Evolutionary conservation across 1,140 invertebrate species (phyloP).

Genomic region (Leptonema lineaticorne): DNA sequence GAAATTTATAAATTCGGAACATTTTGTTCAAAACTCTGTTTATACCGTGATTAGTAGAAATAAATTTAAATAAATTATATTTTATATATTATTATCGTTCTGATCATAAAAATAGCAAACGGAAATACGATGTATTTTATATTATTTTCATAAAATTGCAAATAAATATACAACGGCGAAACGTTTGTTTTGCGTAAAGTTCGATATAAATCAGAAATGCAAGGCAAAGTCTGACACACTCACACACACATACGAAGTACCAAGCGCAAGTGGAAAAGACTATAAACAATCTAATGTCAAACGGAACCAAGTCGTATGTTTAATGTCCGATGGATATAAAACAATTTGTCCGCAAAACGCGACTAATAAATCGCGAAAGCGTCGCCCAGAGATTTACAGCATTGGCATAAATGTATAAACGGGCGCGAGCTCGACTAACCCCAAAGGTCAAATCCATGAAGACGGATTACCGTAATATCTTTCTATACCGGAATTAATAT

Average conservation of each 20-base stretch:
- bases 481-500: no score
- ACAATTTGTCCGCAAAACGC: conserved; percentile 22
- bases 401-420: neutral
- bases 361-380: conserved; percentile 11
- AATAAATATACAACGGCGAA: neutral
- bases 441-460: no score
- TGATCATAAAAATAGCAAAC: no score
- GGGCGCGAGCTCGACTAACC: neutral
- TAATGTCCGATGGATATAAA: conserved; percentile 12
- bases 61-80: no score
- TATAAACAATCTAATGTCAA: conserved; percentile 28
- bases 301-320: conserved; percentile 10
- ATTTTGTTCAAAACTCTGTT: no score
- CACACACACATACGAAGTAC: conserved; percentile 2
- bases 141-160: neutral
- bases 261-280: conserved; percentile 23
- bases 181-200: neutral
- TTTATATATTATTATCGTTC: no score
- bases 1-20: no score
- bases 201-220: conserved; percentile 20
- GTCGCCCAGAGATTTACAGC: conserved; percentile 1
- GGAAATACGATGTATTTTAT: no score
- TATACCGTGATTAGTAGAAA: no score
- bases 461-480: no score
- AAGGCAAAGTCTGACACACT: conserved; percentile 14